phyloP scores from a whole-genome alignment of 2,113 vertebrate genomes.

The Holacanthus passer region DNA sequence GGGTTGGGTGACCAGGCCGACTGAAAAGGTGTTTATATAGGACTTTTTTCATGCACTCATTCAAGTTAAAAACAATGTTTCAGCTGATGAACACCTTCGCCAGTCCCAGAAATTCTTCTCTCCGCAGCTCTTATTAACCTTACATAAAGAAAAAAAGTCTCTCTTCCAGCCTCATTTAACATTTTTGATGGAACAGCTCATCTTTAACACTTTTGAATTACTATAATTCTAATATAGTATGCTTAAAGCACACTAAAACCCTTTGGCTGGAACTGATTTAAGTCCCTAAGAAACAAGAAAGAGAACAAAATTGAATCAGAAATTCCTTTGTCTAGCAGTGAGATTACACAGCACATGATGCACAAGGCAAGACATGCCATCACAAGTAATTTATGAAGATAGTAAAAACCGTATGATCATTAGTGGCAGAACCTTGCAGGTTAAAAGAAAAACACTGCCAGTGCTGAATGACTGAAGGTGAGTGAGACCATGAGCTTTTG shows the following conservation, averaged over 20 bases:
- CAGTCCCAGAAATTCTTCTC: neutral
- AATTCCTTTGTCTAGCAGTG: neutral
- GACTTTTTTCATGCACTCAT: neutral
- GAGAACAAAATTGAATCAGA: neutral
- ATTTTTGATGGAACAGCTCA: neutral
- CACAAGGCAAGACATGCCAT: no score
- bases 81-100: neutral
- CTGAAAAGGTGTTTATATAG: neutral
- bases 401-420: no score
- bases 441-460: no score
- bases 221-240: no score
- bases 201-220: neutral
- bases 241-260: no score
- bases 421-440: no score
- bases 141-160: neutral
- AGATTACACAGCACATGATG: no score
- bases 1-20: neutral
- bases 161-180: neutral
- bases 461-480: neutral
- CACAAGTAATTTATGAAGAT: no score
- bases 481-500: neutral
- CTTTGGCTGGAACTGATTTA: no score
- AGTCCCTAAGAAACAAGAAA: neutral
- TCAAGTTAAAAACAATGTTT: neutral
- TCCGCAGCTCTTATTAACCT: neutral